These are phyloP conservation scores for Temnothorax nylanderi DNA, from an alignment of 1,140 invertebrate species.

Conservation along the genomic window DNA sequence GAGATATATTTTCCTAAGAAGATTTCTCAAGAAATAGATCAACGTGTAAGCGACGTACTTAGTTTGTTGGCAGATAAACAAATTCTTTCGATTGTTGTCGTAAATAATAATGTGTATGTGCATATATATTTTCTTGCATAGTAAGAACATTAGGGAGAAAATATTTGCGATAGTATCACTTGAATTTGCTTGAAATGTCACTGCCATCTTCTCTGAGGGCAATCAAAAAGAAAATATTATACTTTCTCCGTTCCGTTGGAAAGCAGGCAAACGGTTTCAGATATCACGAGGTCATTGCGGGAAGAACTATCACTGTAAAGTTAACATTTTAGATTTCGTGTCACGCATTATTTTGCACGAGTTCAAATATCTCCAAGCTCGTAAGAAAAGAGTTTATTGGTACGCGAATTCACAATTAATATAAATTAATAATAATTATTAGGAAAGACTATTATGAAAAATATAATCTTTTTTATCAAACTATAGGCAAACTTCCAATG, in stretches of 20 bases:
- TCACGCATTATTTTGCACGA: background rate
- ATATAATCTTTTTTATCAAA: background rate
- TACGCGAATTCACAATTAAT: background rate
- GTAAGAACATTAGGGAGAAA: background rate
- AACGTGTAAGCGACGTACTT: background rate
- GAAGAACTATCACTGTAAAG: conserved; percentile 16
- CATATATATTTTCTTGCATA: background rate
- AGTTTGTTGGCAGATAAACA: background rate
- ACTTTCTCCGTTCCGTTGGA: conserved; percentile 57
- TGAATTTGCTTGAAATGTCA: conserved; percentile 24
- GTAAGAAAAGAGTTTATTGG: background rate
- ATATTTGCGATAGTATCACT: background rate
- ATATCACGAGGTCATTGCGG: conserved; percentile 41
- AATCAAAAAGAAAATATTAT: conserved; percentile 44
- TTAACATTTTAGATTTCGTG: conserved; percentile 22
- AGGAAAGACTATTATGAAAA: background rate
- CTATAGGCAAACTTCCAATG: background rate
- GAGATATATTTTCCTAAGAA: background rate
- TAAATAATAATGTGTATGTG: background rate
- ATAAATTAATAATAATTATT: background rate
- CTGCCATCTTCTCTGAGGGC: background rate
- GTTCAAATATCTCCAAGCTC: background rate
- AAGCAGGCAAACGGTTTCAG: conserved; percentile 7
- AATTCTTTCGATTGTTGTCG: background rate
- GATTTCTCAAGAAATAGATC: background rate